phyloP scores from a whole-genome alignment of 2,113 vertebrate species.

The Oreotrochilus melanogaster region DNA sequence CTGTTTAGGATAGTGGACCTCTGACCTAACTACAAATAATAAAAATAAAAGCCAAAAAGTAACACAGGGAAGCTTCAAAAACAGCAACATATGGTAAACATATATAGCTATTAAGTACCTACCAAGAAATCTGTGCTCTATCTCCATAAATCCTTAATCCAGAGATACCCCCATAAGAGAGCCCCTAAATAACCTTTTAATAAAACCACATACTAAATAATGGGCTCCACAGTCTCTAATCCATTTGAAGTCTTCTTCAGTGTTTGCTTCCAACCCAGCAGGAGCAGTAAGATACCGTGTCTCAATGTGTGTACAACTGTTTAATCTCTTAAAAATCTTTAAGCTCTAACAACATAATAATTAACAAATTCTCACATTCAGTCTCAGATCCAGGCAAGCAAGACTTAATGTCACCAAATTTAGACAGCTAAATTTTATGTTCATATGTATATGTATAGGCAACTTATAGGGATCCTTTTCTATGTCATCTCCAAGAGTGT shows the following conservation, averaged over 20 bases:
- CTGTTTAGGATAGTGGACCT: background rate
- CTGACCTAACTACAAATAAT: background rate
- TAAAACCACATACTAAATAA: background rate
- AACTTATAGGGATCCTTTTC: background rate
- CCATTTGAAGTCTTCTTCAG: background rate
- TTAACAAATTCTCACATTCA: background rate
- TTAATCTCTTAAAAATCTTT: background rate
- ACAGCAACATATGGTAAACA: slow-evolving; percentile 31
- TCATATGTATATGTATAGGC: background rate
- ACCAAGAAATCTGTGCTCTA: slow-evolving; percentile 16
- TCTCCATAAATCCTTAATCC: slow-evolving; percentile 54
- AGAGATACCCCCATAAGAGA: slow-evolving; percentile 11
- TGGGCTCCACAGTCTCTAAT: background rate
- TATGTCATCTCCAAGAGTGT: background rate
- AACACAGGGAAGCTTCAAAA: slow-evolving; percentile 38
- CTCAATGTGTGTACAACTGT: background rate
- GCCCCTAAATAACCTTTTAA: slow-evolving; percentile 39
- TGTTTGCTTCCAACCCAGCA: background rate
- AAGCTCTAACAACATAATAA: background rate
- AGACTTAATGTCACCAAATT: background rate
- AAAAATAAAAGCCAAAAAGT: background rate
- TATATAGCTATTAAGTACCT: background rate
- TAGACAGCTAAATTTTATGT: background rate
- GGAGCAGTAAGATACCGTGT: background rate
- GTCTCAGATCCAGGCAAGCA: background rate